These are phyloP conservation scores for Porphyrio hochstetteri DNA, from an alignment of 2,113 vertebrate species.

Conservation along the genomic window DNA sequence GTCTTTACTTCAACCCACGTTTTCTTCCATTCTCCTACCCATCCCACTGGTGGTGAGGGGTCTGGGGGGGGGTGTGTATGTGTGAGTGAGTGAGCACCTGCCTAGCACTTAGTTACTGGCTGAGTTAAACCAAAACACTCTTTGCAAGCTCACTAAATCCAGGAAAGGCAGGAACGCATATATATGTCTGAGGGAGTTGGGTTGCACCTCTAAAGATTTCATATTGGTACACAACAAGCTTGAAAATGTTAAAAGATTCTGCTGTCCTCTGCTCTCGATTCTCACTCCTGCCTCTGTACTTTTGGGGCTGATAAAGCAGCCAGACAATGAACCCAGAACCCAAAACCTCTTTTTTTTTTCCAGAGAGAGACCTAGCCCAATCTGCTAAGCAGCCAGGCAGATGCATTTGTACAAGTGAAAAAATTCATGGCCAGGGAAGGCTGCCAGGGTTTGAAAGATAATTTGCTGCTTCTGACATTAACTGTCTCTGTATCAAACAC, in stretches of 20 bases:
- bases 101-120: too few species aligned
- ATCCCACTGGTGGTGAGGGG: too few species aligned
- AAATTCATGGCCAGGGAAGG: background rate
- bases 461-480: background rate
- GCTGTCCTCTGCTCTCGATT: background rate
- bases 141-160: background rate
- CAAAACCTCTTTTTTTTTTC: too few species aligned
- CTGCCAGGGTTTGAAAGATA: background rate
- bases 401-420: background rate
- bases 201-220: background rate
- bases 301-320: background rate
- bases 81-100: too few species aligned
- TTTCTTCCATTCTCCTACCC: too few species aligned
- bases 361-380: background rate
- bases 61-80: too few species aligned
- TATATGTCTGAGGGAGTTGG: fast-evolving
- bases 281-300: background rate
- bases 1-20: too few species aligned
- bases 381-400: background rate
- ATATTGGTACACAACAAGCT: background rate
- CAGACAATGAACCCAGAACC: background rate
- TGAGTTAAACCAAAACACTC: background rate
- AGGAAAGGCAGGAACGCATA: background rate
- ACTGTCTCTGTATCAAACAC: background rate
- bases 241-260: background rate